Evolutionary conservation across 2,113 vertebrate species (phyloP).

Genomic region (Pristiophorus japonicus): DNA sequence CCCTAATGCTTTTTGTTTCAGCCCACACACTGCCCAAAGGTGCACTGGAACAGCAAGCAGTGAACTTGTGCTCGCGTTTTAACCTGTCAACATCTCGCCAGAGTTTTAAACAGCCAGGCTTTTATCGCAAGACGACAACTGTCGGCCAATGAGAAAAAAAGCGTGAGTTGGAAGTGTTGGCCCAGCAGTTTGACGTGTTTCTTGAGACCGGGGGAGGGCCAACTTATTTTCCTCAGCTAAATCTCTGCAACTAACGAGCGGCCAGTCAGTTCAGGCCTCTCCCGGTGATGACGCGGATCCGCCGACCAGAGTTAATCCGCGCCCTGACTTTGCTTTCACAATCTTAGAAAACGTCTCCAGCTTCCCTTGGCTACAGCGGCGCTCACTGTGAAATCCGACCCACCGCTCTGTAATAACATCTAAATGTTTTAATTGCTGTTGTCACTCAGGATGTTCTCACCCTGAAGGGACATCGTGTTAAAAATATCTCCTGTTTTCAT

Average conservation of each 20-base stretch:
- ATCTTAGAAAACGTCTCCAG: not conserved
- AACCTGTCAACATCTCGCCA: not conserved
- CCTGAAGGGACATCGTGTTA: too few species aligned
- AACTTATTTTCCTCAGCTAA: not conserved
- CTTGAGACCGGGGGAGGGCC: not conserved
- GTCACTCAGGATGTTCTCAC: too few species aligned
- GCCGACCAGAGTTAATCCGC: not conserved
- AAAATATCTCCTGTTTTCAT: too few species aligned
- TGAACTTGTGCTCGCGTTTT: not conserved
- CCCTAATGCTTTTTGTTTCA: not conserved
- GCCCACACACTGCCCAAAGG: not conserved
- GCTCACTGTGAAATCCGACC: not conserved
- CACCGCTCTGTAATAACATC: not conserved
- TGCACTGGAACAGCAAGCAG: not conserved
- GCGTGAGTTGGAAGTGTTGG: not conserved
- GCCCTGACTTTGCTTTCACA: not conserved
- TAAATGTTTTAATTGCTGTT: not conserved
- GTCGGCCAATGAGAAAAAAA: not conserved
- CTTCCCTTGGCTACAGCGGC: not conserved
- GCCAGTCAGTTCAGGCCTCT: not conserved
- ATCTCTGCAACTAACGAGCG: not conserved
- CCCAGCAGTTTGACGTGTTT: not conserved
- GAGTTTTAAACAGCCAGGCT: not conserved
- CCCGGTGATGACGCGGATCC: not conserved
- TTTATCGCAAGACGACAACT: not conserved